Evolutionary conservation across 2,113 vertebrate species (phyloP).

Genomic region (Melanocharis versteri): DNA sequence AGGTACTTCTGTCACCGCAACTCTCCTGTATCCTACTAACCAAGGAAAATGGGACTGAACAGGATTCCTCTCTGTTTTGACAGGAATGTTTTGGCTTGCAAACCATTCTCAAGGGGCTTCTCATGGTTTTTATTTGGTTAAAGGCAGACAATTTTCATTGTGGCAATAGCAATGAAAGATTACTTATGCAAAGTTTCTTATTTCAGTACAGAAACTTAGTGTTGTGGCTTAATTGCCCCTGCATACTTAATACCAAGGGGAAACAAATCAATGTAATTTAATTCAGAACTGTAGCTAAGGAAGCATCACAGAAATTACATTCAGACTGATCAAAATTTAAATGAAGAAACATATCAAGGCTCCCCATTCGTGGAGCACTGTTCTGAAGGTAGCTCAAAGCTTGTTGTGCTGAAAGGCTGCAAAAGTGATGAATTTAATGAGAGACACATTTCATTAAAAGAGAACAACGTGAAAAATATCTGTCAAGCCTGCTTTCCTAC

Average conservation of each 20-base stretch:
- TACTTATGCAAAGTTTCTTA: neutral
- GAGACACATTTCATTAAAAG: neutral
- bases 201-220: neutral
- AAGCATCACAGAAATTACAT: neutral
- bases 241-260: neutral
- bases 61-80: neutral
- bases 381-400: neutral
- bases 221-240: neutral
- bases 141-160: neutral
- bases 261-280: constrained; percentile 1
- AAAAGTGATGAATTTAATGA: neutral
- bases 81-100: neutral
- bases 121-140: neutral
- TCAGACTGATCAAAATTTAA: constrained; percentile 5
- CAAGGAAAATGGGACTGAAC: neutral
- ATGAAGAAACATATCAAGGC: neutral
- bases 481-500: neutral
- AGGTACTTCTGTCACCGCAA: too few relatives aligned
- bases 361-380: neutral
- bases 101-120: neutral
- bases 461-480: neutral
- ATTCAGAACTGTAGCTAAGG: neutral
- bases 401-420: neutral
- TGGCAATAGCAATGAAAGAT: neutral
- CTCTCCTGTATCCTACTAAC: neutral